A percentile compares a stretch with the other conserved stretches of the same genome.
Conservation (phyloP, 2,888 invertebrate species). For the Pyrochroa serraticornis region DNA sequence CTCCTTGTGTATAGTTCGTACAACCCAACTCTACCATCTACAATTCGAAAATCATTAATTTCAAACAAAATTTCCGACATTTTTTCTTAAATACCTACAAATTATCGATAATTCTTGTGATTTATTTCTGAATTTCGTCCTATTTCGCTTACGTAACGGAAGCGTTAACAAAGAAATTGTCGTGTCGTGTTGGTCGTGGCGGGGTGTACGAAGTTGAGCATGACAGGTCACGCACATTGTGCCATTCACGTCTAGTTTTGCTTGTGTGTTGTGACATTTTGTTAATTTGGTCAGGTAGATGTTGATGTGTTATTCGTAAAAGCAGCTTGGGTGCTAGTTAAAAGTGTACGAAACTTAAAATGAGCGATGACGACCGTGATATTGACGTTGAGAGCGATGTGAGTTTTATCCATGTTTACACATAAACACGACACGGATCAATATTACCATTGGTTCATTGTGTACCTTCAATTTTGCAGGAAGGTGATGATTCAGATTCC, state of each 20-base stretch:
- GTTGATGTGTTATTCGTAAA: slow-evolving; percentile 15
- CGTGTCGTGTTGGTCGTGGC: slow-evolving; percentile 2
- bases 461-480: slow-evolving; percentile 61
- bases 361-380: slow-evolving; percentile 95
- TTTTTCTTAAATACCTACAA: background rate
- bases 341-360: slow-evolving; percentile 54
- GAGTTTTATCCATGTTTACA: slow-evolving; percentile 59
- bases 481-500: slow-evolving; percentile 81
- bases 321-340: slow-evolving; percentile 7
- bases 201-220: slow-evolving; percentile 24
- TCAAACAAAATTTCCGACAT: background rate
- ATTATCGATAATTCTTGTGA: background rate
- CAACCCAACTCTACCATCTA: background rate
- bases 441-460: slow-evolving; percentile 21
- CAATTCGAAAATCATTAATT: background rate
- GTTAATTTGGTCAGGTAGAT: slow-evolving; percentile 28
- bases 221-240: slow-evolving; percentile 36
- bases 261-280: slow-evolving; percentile 30
- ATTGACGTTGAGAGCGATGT: slow-evolving; percentile 96
- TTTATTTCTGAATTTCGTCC: background rate
- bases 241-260: slow-evolving; percentile 26
- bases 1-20: background rate
- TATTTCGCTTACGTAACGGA: background rate
- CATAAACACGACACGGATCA: slow-evolving; percentile 28
- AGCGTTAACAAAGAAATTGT: slow-evolving; percentile 26